Evolutionary conservation across 2,797 vertebrate genomes (phyloP).

Genomic region (Melanogrammus aeglefinus): DNA sequence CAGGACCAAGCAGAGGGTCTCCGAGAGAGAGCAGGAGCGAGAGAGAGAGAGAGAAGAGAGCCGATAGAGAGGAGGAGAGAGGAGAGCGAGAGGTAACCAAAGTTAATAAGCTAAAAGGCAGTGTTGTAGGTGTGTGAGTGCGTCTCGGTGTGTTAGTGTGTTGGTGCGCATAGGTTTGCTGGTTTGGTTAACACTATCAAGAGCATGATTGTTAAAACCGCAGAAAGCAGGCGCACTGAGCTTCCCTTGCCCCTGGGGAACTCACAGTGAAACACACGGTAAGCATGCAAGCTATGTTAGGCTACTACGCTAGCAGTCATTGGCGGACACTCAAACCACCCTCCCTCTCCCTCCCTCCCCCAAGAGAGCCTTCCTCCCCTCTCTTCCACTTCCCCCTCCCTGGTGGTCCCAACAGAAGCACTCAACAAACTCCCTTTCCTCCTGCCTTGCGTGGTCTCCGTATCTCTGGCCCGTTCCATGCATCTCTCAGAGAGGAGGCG

Average conservation of each 20-base stretch:
- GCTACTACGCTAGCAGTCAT: slow-evolving; percentile 35
- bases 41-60: too few relatives aligned
- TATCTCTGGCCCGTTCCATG: slow-evolving; percentile 7
- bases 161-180: slow-evolving; percentile 45
- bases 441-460: too few relatives aligned
- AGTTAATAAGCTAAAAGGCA: slow-evolving; percentile 55
- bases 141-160: slow-evolving; percentile 22
- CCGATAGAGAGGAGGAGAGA: slow-evolving; percentile 20
- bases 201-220: slow-evolving; percentile 56
- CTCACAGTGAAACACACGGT: slow-evolving; percentile 27
- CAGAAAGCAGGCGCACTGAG: slow-evolving; percentile 56
- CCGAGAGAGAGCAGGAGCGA: not conserved
- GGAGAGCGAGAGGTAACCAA: slow-evolving; percentile 15
- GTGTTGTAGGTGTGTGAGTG: slow-evolving; percentile 37
- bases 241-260: slow-evolving; percentile 37
- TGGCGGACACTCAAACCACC: slow-evolving; percentile 20
- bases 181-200: slow-evolving; percentile 64
- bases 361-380: slow-evolving; percentile 6
- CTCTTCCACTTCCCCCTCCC: not conserved
- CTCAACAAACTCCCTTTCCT: not conserved
- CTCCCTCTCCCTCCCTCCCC: not conserved
- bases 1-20: slow-evolving; percentile 30
- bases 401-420: slow-evolving; percentile 28
- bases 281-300: slow-evolving; percentile 44
- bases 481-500: slow-evolving; percentile 8